phyloP scores from a whole-genome alignment of 2,888 invertebrate species.

The Heliconius hortense region DNA sequence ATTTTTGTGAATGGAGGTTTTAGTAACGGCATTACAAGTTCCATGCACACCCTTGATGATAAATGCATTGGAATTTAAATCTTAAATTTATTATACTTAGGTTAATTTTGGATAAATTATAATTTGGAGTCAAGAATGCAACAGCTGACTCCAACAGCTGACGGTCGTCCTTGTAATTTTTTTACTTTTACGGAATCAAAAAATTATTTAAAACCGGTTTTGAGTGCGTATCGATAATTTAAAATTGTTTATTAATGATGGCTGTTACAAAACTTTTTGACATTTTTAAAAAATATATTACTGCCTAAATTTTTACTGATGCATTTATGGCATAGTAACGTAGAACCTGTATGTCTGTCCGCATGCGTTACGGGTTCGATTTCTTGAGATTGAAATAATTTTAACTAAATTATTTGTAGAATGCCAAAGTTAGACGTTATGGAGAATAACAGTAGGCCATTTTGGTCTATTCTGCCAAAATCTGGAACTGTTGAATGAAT shows the following conservation, averaged over 20 bases:
- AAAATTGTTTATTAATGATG: background rate
- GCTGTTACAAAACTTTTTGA: background rate
- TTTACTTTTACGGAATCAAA: slow-evolving; percentile 28
- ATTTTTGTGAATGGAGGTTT: slow-evolving; percentile 45
- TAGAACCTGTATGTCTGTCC: too few relatives aligned
- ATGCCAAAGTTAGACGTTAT: background rate
- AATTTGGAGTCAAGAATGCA: slow-evolving; percentile 23
- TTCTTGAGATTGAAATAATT: background rate
- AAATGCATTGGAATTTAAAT: background rate
- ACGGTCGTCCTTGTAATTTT: slow-evolving; percentile 36
- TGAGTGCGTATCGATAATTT: slow-evolving; percentile 6
- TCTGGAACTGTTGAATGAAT: background rate
- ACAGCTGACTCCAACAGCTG: slow-evolving; percentile 41
- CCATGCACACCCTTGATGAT: slow-evolving; percentile 12
- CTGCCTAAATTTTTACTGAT: background rate
- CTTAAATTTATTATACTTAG: background rate
- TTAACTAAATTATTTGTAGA: too few relatives aligned
- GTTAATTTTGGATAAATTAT: background rate
- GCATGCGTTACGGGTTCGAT: background rate
- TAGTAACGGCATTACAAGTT: slow-evolving; percentile 39
- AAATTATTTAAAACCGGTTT: slow-evolving; percentile 23
- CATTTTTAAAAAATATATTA: background rate
- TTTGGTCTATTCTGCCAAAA: background rate
- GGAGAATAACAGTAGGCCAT: background rate
- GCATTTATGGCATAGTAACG: background rate